These are phyloP conservation scores for Zoanthus gigantus DNA, from an alignment of 92 coral and sea anemone species.

Conservation along the genomic window DNA sequence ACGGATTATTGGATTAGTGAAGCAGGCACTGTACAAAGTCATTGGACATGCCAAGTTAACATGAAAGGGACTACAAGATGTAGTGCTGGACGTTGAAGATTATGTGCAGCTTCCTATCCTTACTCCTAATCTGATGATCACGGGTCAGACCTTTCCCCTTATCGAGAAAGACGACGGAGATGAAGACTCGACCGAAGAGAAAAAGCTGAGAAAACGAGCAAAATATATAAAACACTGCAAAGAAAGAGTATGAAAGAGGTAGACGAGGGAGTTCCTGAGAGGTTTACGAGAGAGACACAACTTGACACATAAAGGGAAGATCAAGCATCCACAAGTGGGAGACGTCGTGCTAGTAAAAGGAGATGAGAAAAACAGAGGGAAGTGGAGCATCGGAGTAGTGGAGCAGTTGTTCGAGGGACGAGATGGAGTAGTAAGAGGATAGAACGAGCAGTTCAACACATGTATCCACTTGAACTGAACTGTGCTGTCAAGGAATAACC, in stretches of 20 bases:
- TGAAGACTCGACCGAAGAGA: no score
- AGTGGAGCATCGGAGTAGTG: background rate
- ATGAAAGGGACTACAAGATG: no score
- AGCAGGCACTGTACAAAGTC: no score
- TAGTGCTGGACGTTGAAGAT: background rate
- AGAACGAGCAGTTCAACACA: slow-evolving; percentile 20
- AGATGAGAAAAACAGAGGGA: slow-evolving; percentile 15
- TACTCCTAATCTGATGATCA: background rate
- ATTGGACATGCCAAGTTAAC: no score
- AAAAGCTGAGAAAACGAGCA: background rate
- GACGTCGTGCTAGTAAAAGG: background rate
- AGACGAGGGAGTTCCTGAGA: slow-evolving; percentile 37
- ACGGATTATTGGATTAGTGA: no score
- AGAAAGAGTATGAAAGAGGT: slow-evolving; percentile 6
- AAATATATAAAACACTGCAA: background rate
- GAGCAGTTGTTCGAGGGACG: background rate
- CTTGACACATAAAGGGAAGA: slow-evolving; percentile 24
- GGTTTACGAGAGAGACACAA: slow-evolving; percentile 37
- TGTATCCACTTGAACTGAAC: background rate
- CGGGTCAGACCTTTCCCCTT: background rate
- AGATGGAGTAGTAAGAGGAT: slow-evolving; percentile 14
- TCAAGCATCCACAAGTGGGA: background rate
- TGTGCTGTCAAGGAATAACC: slow-evolving; percentile 2
- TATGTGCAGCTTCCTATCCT: background rate
- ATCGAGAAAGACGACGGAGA: background rate